A percentile compares a stretch with the other conserved stretches of the same genome.
Evolutionary conservation across 2,113 vertebrate genomes (phyloP).

Genomic region (Castor canadensis): DNA sequence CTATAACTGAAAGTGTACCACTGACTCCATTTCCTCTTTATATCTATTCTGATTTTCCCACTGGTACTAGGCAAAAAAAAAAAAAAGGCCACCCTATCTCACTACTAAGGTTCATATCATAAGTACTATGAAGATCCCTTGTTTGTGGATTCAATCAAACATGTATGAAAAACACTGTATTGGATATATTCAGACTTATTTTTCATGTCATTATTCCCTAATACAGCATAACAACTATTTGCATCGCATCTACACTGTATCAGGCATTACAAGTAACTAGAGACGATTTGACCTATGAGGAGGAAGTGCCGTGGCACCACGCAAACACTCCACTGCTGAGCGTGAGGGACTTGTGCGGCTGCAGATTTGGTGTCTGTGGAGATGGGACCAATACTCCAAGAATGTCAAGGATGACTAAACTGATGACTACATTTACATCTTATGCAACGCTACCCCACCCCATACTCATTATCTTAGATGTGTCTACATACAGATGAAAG

Average conservation of each 20-base stretch:
- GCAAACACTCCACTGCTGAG: neutral
- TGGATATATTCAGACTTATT: neutral
- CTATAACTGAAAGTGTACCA: neutral
- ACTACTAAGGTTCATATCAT: neutral
- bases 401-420: too few relatives aligned
- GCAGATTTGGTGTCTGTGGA: neutral
- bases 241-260: neutral
- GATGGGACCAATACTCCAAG: neutral
- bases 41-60: neutral
- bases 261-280: neutral
- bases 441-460: neutral
- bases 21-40: neutral
- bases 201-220: neutral
- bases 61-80: too few relatives aligned
- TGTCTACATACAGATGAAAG: too few relatives aligned
- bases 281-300: neutral
- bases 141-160: neutral
- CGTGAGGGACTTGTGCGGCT: neutral
- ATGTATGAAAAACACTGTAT: neutral
- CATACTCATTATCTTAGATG: slow-evolving; percentile 7
- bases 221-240: neutral
- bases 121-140: neutral
- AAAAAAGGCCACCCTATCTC: neutral
- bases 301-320: neutral
- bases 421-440: neutral